Evolutionary conservation across 2,797 vertebrate species (phyloP).

Genomic region (Vultur gryphus): DNA sequence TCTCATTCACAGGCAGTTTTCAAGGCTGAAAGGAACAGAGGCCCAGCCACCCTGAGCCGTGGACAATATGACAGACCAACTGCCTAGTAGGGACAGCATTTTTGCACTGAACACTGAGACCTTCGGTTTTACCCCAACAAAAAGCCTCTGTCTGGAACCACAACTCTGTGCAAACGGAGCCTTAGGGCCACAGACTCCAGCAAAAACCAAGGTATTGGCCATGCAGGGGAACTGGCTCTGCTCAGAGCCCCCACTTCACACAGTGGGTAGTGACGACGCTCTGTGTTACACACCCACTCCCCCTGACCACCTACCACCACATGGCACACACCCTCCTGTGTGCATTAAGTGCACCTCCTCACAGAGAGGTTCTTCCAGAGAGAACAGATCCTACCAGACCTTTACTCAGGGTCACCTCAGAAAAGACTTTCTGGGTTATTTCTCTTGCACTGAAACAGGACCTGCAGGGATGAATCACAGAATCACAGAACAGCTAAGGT

Average conservation of each 20-base stretch:
- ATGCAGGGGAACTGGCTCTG: background rate
- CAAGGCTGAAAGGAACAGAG: background rate
- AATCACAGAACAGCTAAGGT: background rate
- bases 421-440: background rate
- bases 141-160: background rate
- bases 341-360: background rate
- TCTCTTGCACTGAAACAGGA: background rate
- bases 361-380: background rate
- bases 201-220: background rate
- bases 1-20: background rate
- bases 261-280: rapidly evolving
- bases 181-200: background rate
- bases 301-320: background rate
- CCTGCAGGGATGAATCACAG: background rate
- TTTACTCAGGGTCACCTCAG: background rate
- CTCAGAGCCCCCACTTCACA: background rate
- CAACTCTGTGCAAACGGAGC: background rate
- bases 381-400: background rate
- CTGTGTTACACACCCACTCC: background rate
- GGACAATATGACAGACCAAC: background rate
- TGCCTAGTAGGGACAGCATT: background rate
- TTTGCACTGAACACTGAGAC: background rate
- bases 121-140: background rate
- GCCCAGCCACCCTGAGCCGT: rapidly evolving
- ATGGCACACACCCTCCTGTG: background rate